Conservation (phyloP, 92 coral and sea anemone genomes). For the Zoanthus gigantus region DNA sequence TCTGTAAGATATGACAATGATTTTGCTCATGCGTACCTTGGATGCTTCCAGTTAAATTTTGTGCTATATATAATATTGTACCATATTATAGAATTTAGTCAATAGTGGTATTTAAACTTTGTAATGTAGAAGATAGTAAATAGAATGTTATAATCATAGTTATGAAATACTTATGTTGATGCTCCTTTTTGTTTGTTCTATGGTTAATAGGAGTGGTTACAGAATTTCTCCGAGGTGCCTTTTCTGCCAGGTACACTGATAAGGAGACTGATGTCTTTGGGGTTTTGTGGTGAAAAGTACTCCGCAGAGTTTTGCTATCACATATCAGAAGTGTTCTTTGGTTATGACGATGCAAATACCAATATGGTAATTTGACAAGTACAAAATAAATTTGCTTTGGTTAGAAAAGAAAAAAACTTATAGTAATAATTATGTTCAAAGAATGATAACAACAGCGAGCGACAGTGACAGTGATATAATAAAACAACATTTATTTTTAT, state of each 20-base stretch:
- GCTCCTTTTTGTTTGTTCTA: neutral
- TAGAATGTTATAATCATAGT: too few relatives aligned
- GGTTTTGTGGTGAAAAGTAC: constrained; percentile 76
- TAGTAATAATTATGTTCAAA: neutral
- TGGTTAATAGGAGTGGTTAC: constrained; percentile 26
- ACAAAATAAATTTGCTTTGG: neutral
- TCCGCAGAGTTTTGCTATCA: constrained; percentile 75
- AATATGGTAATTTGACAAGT: constrained; percentile 75
- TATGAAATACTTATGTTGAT: neutral
- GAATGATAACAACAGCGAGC: neutral
- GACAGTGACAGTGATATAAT: too few relatives aligned
- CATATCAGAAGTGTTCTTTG: constrained; percentile 70
- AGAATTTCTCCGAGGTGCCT: constrained; percentile 30
- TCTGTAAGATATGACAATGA: too few relatives aligned
- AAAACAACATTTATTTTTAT: too few relatives aligned
- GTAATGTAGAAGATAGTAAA: too few relatives aligned
- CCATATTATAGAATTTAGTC: too few relatives aligned
- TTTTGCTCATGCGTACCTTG: too few relatives aligned
- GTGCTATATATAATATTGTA: too few relatives aligned
- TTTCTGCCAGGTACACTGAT: constrained; percentile 79
- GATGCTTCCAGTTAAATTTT: too few relatives aligned
- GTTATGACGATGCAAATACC: constrained; percentile 71
- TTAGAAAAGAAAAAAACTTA: too few relatives aligned
- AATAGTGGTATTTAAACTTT: too few relatives aligned
- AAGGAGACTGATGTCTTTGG: constrained; percentile 63